These are phyloP conservation scores for Syngnathus scovelli DNA, from an alignment of 2,113 vertebrate species.

Conservation along the genomic window DNA sequence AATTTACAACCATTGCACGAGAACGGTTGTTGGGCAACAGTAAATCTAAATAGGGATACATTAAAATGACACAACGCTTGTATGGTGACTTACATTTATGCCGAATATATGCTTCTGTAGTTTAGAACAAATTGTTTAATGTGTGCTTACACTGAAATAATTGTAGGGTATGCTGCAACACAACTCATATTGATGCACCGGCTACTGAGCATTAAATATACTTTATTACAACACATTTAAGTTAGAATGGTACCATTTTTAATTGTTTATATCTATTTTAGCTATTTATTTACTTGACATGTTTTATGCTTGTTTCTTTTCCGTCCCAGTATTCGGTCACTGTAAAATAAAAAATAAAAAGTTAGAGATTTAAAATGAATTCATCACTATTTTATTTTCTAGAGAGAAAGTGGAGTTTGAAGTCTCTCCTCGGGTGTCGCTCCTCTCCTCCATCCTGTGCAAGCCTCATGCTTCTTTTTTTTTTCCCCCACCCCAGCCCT, in stretches of 20 bases:
- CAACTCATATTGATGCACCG: no score
- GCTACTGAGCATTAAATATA: no score
- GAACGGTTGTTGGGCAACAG: not conserved
- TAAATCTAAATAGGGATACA: not conserved
- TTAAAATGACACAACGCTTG: not conserved
- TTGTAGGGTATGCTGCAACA: no score
- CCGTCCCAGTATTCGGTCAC: not conserved
- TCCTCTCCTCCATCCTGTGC: slow-evolving; percentile 53
- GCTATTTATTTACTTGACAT: not conserved
- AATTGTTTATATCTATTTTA: no score
- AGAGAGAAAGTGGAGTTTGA: slow-evolving; percentile 58
- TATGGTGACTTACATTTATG: no score
- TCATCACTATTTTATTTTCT: not conserved
- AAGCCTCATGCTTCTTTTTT: slow-evolving; percentile 28
- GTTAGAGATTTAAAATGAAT: not conserved
- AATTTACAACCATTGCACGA: no score
- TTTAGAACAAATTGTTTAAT: no score
- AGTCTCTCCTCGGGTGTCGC: slow-evolving; percentile 58
- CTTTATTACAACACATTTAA: no score
- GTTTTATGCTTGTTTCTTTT: not conserved
- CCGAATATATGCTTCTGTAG: no score
- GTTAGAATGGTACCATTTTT: no score
- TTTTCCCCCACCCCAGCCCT: slow-evolving; percentile 8
- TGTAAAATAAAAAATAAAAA: no score
- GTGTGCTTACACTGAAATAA: no score